Conservation (phyloP, 2,888 invertebrate genomes). For the Caenorhabditis auriculariae region DNA sequence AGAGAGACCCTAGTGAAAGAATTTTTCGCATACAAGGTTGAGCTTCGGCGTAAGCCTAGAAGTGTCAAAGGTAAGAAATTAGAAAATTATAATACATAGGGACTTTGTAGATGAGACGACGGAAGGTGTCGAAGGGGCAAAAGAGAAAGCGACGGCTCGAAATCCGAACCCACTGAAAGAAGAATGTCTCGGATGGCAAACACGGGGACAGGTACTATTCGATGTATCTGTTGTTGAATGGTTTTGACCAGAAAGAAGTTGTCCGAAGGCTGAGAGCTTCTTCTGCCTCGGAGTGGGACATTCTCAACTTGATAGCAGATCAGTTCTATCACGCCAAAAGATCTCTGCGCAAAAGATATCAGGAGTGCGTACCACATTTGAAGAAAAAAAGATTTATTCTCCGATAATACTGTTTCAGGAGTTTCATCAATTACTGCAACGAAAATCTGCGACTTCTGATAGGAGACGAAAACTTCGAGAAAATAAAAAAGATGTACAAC, state of each 20-base stretch:
- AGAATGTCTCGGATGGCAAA: slow-evolving; percentile 30
- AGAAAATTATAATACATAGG: neutral
- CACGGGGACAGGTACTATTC: slow-evolving; percentile 2
- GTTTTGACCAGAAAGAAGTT: neutral
- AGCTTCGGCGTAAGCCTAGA: slow-evolving; percentile 11
- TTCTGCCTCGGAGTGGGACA: slow-evolving; percentile 25
- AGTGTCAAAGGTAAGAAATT: neutral
- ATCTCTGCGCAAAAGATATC: slow-evolving; percentile 16
- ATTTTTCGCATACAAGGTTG: slow-evolving; percentile 26
- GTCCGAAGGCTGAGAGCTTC: neutral
- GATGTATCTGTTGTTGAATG: too few relatives aligned
- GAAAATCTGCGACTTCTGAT: slow-evolving; percentile 16
- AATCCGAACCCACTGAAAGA: slow-evolving; percentile 17
- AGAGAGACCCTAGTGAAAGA: slow-evolving; percentile 21
- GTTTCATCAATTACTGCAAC: slow-evolving; percentile 25
- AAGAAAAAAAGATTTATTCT: neutral
- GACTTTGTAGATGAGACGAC: neutral
- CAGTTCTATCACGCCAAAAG: slow-evolving; percentile 37
- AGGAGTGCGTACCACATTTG: slow-evolving; percentile 8
- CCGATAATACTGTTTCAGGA: slow-evolving; percentile 9
- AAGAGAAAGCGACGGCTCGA: slow-evolving; percentile 7
- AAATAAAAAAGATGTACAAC: slow-evolving; percentile 22
- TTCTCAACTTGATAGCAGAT: slow-evolving; percentile 26
- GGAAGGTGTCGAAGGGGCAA: neutral
- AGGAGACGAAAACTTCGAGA: slow-evolving; percentile 17